Conservation (phyloP, 2,797 vertebrate genomes). For the Lophura swinhoii region DNA sequence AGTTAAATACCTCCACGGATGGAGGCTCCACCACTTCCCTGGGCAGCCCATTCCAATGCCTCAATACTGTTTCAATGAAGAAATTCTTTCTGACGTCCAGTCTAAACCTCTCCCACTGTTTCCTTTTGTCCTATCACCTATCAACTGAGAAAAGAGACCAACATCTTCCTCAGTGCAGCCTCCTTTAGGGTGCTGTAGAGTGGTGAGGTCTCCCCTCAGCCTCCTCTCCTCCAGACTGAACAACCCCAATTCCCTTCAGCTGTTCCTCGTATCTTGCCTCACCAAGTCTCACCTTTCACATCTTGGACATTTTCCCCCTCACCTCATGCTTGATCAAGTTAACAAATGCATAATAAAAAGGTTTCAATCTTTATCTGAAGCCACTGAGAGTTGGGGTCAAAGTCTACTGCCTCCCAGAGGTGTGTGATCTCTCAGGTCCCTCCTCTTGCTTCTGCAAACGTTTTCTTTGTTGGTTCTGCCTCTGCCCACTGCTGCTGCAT, state of each 20-base stretch:
- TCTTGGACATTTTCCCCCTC: not conserved
- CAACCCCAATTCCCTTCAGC: not conserved
- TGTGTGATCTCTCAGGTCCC: accelerated
- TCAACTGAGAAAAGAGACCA: not conserved
- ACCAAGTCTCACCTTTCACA: not conserved
- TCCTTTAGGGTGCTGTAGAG: not conserved
- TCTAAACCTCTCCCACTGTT: not conserved
- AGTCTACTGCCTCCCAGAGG: not conserved
- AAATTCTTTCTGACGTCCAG: not conserved
- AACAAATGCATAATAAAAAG: not conserved
- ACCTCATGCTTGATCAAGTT: not conserved
- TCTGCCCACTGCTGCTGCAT: not conserved
- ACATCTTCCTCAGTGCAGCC: not conserved
- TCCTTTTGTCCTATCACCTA: not conserved
- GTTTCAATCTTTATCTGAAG: not conserved
- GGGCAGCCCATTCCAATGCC: not conserved
- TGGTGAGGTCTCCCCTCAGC: not conserved
- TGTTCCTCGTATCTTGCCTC: not conserved
- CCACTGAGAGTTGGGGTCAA: not conserved
- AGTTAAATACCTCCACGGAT: not conserved
- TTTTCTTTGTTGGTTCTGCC: not conserved
- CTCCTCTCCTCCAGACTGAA: not conserved
- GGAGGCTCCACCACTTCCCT: not conserved
- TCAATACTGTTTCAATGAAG: not conserved
- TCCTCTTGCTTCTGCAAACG: not conserved